A percentile compares a stretch with the other conserved stretches of the same genome.
phyloP scores from a whole-genome alignment of 2,888 invertebrate species.

The Hipparchia sbordonii region DNA sequence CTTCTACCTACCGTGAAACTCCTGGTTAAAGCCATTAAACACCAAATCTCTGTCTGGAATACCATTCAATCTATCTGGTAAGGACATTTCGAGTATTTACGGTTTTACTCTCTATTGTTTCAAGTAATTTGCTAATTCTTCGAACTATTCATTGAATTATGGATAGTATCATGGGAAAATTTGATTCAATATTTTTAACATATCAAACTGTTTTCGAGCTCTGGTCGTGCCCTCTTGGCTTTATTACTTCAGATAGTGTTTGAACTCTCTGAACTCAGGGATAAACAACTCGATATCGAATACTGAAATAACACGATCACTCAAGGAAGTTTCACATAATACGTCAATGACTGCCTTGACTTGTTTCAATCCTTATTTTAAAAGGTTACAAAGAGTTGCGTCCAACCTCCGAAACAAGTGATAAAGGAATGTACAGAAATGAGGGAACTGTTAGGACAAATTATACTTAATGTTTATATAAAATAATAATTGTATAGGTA shows the following conservation, averaged over 20 bases:
- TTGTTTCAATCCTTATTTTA: neutral
- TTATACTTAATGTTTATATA: neutral
- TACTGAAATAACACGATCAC: slow-evolving; percentile 25
- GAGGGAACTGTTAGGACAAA: slow-evolving; percentile 1
- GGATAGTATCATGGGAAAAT: neutral
- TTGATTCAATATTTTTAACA: slow-evolving; percentile 12
- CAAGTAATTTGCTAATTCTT: neutral
- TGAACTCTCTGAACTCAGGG: slow-evolving; percentile 34
- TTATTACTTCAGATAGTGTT: slow-evolving; percentile 27
- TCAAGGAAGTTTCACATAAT: neutral
- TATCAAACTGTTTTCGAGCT: slow-evolving; percentile 19
- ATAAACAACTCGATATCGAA: slow-evolving; percentile 29
- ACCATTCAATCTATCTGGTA: slow-evolving; percentile 21
- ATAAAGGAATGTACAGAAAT: neutral
- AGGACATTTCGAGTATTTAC: slow-evolving; percentile 19
- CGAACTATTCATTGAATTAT: neutral
- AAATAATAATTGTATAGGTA: neutral
- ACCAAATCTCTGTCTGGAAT: slow-evolving; percentile 9
- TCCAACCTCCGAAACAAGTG: neutral
- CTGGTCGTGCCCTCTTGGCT: slow-evolving; percentile 28
- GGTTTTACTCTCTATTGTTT: neutral
- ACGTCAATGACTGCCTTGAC: neutral
- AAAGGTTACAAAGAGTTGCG: neutral
- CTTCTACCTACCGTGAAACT: slow-evolving; percentile 32
- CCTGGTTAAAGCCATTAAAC: slow-evolving; percentile 30